phyloP scores from a whole-genome alignment of 2,888 invertebrate genomes.

The Magallana nippona region DNA sequence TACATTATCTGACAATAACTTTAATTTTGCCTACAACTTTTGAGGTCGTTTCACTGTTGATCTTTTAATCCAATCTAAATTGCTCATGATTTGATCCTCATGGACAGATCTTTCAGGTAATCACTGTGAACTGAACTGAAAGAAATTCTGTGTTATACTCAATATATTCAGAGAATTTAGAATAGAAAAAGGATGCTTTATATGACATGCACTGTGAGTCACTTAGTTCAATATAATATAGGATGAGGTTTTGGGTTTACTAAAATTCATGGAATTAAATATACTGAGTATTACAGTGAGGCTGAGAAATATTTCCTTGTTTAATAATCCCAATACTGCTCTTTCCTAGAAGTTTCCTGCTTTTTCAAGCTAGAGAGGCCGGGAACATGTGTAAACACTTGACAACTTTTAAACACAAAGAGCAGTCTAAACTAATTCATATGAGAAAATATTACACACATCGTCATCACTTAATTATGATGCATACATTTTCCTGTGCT shows the following conservation, averaged over 20 bases:
- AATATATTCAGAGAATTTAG: background rate
- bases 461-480: conserved; percentile 21
- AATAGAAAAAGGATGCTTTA: background rate
- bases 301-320: conserved; percentile 19
- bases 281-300: background rate
- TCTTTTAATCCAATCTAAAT: conserved; percentile 6
- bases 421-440: background rate
- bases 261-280: conserved; percentile 1
- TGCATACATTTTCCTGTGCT: background rate
- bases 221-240: no score
- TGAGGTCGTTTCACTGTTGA: background rate
- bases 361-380: background rate
- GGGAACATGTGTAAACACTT: conserved; percentile 15
- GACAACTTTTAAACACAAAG: background rate
- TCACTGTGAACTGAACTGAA: background rate
- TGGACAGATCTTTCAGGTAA: background rate
- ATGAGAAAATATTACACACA: background rate
- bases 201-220: no score
- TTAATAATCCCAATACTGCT: background rate
- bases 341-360: conserved; percentile 15
- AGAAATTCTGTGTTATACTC: background rate
- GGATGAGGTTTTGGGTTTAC: background rate
- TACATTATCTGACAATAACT: background rate
- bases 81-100: conserved; percentile 13
- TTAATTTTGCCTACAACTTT: background rate